Evolutionary conservation across 2,888 invertebrate genomes (phyloP), one percentile per base, ranked within the genome.

Genomic region (Orthosia gracilis): DNA sequence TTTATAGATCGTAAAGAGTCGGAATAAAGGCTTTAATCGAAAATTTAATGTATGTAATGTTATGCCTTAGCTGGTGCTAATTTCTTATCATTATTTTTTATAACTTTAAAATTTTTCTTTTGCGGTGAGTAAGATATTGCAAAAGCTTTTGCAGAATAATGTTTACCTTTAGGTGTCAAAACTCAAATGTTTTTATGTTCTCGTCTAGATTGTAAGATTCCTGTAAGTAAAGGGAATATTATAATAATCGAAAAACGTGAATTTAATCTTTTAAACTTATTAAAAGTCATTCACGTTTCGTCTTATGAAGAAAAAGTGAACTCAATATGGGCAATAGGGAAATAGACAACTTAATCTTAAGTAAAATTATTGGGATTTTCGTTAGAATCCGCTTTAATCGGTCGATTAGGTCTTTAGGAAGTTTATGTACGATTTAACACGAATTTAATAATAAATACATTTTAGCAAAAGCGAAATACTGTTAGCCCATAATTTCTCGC

Each of bases 21-120:
- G 65, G 54, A 71, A 80, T 81, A 72, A 75, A 78, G 69, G 57
- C 61, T 76, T 45, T 84, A 72, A 87, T 78, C 67, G 50, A 67
- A 85, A 74, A 76, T 62, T 70, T 73, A 66, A 76, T 83, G 73
- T 73, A 69, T 71, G 64, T 75, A 68, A 78, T 62, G 54, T 68
- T 62, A 54, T 26, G 55, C 2, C 62, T 55, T 4, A 45, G 58
- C n/a, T 74, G 72, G 75, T 76, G 76, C 62, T 73, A 64, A 78
- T 80, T 69, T 71, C 45, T 15, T 21, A 50, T 72, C 50, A 68
- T 76, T 50, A 68, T 47, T 68, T 50, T 58, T 15, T 50, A 55
- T 26, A 57, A 64, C 31, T 65, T 67, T 49, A 21, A 31, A 40
- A 23, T 58, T 79, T 54, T 64, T 31, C 11, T 17, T 55, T 57